A percentile compares a stretch with the other conserved stretches of the same genome.
Conservation (phyloP, 2,113 vertebrate genomes). For the Poeciliopsis prolifica region DNA sequence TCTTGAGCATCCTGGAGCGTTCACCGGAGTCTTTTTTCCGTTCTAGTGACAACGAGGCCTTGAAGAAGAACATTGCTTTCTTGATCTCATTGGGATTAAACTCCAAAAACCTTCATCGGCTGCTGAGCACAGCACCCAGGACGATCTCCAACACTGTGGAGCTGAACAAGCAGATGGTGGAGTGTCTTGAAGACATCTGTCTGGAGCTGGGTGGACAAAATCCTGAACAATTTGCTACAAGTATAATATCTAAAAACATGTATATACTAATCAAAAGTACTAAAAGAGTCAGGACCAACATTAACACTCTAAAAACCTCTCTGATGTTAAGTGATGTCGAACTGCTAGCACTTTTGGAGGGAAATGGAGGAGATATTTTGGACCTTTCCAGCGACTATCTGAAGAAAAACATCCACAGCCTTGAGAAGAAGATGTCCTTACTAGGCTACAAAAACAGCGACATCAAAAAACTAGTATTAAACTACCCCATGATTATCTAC, state of each 20-base stretch:
- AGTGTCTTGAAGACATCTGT: constrained; percentile 73
- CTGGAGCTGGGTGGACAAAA: constrained; percentile 66
- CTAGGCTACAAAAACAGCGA: constrained; percentile 69
- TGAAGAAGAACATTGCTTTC: constrained; percentile 82
- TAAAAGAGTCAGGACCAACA: constrained; percentile 78
- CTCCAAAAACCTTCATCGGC: constrained; percentile 71
- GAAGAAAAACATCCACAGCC: constrained; percentile 73
- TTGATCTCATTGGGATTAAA: constrained; percentile 79
- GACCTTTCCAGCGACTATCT: constrained; percentile 78
- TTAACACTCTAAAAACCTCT: constrained; percentile 68
- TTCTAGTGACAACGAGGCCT: constrained; percentile 77
- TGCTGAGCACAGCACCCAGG: constrained; percentile 79
- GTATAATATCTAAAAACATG: constrained; percentile 79
- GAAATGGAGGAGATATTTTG: constrained; percentile 74
- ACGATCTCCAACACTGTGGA: constrained; percentile 84
- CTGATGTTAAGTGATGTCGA: constrained; percentile 73
- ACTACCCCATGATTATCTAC: constrained; percentile 73
- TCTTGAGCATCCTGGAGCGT: constrained; percentile 78
- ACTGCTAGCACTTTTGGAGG: constrained; percentile 76
- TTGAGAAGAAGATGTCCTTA: constrained; percentile 69
- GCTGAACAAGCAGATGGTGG: constrained; percentile 81
- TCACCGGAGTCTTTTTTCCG: constrained; percentile 86
- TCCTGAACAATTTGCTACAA: constrained; percentile 74
- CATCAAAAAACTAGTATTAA: constrained; percentile 68
- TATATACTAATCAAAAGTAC: constrained; percentile 84